These are phyloP conservation scores for Leptinotarsa lineolata DNA, from an alignment of 1,140 invertebrate species.

Conservation along the genomic window DNA sequence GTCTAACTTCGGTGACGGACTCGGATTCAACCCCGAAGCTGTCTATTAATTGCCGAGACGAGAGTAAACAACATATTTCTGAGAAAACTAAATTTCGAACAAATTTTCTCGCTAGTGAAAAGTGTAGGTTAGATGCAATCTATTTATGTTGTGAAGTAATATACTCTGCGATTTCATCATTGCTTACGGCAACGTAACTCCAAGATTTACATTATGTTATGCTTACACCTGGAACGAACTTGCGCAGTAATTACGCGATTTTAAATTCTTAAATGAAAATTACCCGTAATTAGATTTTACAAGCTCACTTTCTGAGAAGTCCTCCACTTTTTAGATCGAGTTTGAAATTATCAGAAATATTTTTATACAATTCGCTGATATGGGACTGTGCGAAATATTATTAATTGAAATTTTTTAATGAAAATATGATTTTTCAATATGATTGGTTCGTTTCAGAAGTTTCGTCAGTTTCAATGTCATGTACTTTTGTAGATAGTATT, in stretches of 20 bases:
- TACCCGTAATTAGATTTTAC: background rate
- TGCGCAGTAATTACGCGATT: background rate
- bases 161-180: conserved; percentile 19
- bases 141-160: conserved; percentile 39
- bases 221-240: background rate
- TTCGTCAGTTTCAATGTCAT: too few relatives aligned
- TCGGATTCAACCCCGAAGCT: conserved; percentile 29
- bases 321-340: too few relatives aligned
- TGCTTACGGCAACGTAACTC: background rate
- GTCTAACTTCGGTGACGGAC: conserved; percentile 34
- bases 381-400: too few relatives aligned
- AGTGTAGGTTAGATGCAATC: conserved; percentile 37
- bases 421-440: too few relatives aligned
- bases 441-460: too few relatives aligned
- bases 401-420: too few relatives aligned
- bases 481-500: too few relatives aligned
- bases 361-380: too few relatives aligned
- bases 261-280: conserved; percentile 1
- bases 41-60: conserved; percentile 38
- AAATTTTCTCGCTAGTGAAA: conserved; percentile 40
- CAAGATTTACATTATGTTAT: background rate
- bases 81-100: conserved; percentile 32
- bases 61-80: conserved; percentile 35
- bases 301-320: too few relatives aligned
- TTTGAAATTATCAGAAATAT: too few relatives aligned